Evolutionary conservation across 2,888 invertebrate species (phyloP), one percentile per base, ranked within the genome.

Genomic region (Euzophera pinguis): DNA sequence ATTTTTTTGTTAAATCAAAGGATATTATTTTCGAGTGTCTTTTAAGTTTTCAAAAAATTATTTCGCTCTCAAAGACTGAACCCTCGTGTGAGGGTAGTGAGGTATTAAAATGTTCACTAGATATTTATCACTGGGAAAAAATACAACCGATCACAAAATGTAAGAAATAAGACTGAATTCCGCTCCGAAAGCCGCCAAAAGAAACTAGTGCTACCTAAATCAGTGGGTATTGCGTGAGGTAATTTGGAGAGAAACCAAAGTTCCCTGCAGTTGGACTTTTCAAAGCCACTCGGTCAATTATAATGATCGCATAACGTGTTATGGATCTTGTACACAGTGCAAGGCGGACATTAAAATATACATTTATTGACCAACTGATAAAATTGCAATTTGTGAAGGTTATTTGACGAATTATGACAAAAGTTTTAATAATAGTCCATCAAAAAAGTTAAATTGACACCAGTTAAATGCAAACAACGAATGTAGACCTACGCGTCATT

Each of bases 1-100:
- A 63, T 34, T 43, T 75, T 75, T 63, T 76, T 75, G 54, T 75
- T 37, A 66, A 75, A 51, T 77, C 74, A 61, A 73, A 70, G 10
- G 63, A 65, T 27, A 73, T 52, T 14, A 61, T 64, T 56, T 54
- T 58, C 43, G 61, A 17, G 39, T 41, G 1, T 41, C 39, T 41
- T 34, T 54, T 27, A 73, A 53, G 14, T 60, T 50, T 27, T 54
- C 52, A 62, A 59, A 71, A 61, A 62, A 71, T 27, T 61, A 57
- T 55, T 65, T 65, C 4, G 64, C 61, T 54, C 59, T 56, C 38
- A 64, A 50, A 16, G 51, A 56, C 35, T 67, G 65, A 39, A 71
- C 60, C 29, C 60, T 55, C 47, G n/a, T n/a, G n/a, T n/a, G n/a
- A n/a, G n/a, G n/a, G n/a, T n/a, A n/a, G 13, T 37, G n/a, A 14